phyloP scores from a whole-genome alignment of 2,797 vertebrate genomes.

The Eurystomus glaucurus region DNA sequence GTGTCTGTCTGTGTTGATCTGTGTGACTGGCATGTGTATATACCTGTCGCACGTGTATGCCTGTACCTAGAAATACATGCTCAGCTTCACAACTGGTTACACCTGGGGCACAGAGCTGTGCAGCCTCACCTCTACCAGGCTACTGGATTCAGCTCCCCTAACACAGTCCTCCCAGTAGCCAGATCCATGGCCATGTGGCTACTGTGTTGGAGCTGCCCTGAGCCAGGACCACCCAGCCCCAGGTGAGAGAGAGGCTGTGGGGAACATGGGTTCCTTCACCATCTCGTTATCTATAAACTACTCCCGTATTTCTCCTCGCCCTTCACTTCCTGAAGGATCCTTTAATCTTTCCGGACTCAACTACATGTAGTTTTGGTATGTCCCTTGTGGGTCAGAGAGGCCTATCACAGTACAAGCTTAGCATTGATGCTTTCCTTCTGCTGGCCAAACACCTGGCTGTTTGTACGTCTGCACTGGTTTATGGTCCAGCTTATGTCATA shows the following conservation, averaged over 20 bases:
- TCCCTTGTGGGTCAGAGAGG: background rate
- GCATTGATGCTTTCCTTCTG: background rate
- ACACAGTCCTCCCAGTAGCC: background rate
- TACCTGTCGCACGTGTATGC: accelerated
- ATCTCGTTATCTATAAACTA: background rate
- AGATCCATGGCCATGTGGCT: accelerated
- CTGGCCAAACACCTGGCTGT: constrained; percentile 27
- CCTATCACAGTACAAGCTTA: accelerated
- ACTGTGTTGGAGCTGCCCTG: background rate
- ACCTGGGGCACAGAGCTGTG: background rate
- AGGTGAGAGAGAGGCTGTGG: background rate
- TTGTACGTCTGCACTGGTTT: background rate
- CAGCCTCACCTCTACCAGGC: background rate
- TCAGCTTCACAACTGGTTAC: background rate
- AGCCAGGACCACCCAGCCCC: background rate
- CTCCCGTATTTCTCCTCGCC: background rate
- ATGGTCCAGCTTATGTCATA: background rate
- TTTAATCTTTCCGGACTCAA: background rate
- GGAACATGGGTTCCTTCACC: accelerated
- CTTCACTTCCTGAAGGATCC: accelerated
- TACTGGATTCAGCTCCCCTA: background rate
- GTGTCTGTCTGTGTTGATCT: background rate
- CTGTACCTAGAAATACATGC: background rate
- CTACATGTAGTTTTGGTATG: background rate
- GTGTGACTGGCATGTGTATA: background rate